phyloP scores from a whole-genome alignment of 2,888 invertebrate genomes.

The Rutpela maculata region DNA sequence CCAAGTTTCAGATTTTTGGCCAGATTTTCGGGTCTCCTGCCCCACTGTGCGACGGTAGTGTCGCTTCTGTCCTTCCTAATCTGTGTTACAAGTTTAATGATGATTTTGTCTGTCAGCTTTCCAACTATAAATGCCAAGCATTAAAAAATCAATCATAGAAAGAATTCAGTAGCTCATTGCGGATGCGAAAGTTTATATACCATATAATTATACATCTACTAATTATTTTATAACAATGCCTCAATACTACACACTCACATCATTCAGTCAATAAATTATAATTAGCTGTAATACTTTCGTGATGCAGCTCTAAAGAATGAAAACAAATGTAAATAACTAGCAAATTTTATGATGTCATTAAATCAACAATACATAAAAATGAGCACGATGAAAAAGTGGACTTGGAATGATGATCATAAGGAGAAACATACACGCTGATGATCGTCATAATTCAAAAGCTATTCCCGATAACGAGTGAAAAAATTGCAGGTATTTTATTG shows the following conservation, averaged over 20 bases:
- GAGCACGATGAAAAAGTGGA: conserved; percentile 1
- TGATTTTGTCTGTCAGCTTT: too few species aligned
- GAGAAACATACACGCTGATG: conserved; percentile 12
- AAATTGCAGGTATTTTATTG: background rate
- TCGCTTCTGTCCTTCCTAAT: too few species aligned
- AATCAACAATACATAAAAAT: conserved; percentile 15
- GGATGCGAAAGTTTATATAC: background rate
- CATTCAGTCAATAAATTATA: conserved; percentile 1
- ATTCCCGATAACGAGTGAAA: background rate
- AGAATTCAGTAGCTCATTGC: background rate
- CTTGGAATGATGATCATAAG: conserved; percentile 6
- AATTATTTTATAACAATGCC: conserved; percentile 4
- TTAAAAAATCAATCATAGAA: too few species aligned
- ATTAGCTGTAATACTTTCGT: background rate
- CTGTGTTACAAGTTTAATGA: too few species aligned
- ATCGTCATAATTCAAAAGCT: background rate
- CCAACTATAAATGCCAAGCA: too few species aligned
- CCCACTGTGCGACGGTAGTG: too few species aligned
- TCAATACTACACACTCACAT: background rate
- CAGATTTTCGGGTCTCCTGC: too few species aligned
- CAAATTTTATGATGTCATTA: conserved; percentile 4
- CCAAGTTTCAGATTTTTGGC: too few species aligned
- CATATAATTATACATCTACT: background rate
- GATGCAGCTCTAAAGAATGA: background rate
- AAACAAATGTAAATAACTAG: conserved; percentile 9